These are phyloP conservation scores for Taenaris catops DNA, from an alignment of 2,888 invertebrate species.

Conservation along the genomic window DNA sequence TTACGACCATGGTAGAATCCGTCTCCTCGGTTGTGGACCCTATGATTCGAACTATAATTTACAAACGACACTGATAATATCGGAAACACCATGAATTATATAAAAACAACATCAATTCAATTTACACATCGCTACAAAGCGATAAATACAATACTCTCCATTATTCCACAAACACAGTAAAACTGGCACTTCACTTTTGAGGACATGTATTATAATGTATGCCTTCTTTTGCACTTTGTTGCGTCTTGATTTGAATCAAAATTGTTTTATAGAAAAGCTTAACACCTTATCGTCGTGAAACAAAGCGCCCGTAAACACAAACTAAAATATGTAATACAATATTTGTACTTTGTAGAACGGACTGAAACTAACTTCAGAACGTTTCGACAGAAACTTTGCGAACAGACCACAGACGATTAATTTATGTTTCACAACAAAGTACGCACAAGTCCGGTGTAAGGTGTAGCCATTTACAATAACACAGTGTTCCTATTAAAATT, in stretches of 20 bases:
- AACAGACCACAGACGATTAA: too few relatives aligned
- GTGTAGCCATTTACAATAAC: background rate
- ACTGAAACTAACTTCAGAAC: constrained; percentile 29
- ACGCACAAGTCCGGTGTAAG: background rate
- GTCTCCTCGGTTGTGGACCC: constrained; percentile 78
- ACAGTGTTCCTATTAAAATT: too few relatives aligned
- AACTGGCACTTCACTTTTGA: constrained; percentile 61
- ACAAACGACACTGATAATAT: constrained; percentile 63
- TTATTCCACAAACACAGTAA: constrained; percentile 55
- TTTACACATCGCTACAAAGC: constrained; percentile 75
- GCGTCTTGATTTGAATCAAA: too few relatives aligned
- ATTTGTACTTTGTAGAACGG: constrained; percentile 19
- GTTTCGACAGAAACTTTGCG: too few relatives aligned
- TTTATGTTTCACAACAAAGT: constrained; percentile 2
- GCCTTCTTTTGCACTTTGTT: too few relatives aligned
- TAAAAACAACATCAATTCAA: constrained; percentile 67
- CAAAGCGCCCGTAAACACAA: constrained; percentile 42
- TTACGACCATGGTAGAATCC: constrained; percentile 81
- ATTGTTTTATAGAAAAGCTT: too few relatives aligned
- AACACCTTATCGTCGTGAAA: constrained; percentile 22
- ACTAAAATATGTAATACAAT: constrained; percentile 40
- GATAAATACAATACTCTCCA: constrained; percentile 66
- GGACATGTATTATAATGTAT: constrained; percentile 47
- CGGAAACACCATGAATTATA: constrained; percentile 74
- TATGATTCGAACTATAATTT: constrained; percentile 74